phyloP scores from a whole-genome alignment of 2,797 vertebrate genomes.

The Spinus pinus region DNA sequence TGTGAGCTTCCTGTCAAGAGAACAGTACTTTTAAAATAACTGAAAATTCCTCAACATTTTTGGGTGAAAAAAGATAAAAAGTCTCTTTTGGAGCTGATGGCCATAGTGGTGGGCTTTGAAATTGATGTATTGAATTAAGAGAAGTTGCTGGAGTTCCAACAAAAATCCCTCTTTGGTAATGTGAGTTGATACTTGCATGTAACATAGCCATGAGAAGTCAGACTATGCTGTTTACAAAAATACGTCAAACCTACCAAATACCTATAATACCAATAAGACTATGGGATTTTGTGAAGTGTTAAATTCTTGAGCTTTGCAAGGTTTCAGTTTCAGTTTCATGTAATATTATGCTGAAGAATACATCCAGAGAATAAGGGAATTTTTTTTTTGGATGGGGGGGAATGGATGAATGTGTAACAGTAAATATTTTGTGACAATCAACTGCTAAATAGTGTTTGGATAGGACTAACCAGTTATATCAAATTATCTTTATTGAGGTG shows the following conservation, averaged over 20 bases:
- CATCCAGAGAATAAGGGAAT: slow-evolving; percentile 28
- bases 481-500: slow-evolving; percentile 47
- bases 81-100: neutral
- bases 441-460: neutral
- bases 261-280: neutral
- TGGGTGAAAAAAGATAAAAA: neutral
- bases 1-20: neutral
- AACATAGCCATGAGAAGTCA: neutral
- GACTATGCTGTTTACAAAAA: slow-evolving; percentile 13
- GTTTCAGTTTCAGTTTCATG: neutral
- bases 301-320: slow-evolving; percentile 31
- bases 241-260: slow-evolving; percentile 19
- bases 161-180: neutral
- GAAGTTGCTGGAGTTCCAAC: neutral
- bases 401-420: neutral
- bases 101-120: neutral
- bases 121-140: neutral
- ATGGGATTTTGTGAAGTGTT: slow-evolving; percentile 13
- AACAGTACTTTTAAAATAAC: neutral
- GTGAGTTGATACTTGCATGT: neutral
- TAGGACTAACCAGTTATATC: slow-evolving; percentile 15
- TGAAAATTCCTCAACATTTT: neutral
- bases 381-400: neutral
- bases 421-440: neutral
- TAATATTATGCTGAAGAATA: slow-evolving; percentile 14